These are phyloP conservation scores for Ochropacha duplaris DNA, from an alignment of 2,888 invertebrate genomes.

Conservation along the genomic window DNA sequence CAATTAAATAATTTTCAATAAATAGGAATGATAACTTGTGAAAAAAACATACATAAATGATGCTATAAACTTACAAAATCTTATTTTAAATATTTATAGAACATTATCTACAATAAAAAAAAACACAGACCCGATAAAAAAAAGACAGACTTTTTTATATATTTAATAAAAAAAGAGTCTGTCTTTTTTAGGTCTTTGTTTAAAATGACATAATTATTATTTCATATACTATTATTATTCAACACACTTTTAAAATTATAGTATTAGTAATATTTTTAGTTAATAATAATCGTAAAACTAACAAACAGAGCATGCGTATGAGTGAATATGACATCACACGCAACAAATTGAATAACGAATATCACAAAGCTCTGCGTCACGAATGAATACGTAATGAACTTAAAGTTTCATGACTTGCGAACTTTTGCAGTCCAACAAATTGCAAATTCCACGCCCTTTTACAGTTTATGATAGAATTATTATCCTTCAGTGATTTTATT, in stretches of 20 bases:
- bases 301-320: not conserved
- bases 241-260: not conserved
- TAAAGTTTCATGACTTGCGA: constrained; percentile 7
- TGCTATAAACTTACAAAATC: too few relatives aligned
- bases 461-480: not conserved
- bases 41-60: too few relatives aligned
- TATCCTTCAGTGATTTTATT: not conserved
- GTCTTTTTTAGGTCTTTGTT: too few relatives aligned
- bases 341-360: constrained; percentile 20
- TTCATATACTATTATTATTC: too few relatives aligned
- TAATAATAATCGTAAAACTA: not conserved
- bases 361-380: constrained; percentile 42
- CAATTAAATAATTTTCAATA: too few relatives aligned
- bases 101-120: too few relatives aligned
- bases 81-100: too few relatives aligned
- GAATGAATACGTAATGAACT: constrained; percentile 40
- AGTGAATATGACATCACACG: constrained; percentile 14
- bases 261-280: not conserved
- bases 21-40: too few relatives aligned
- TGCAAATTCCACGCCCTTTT: not conserved
- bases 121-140: too few relatives aligned
- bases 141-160: too few relatives aligned
- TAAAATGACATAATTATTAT: too few relatives aligned
- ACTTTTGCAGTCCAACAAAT: not conserved
- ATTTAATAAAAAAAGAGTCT: too few relatives aligned